Evolutionary conservation across 2,888 invertebrate species (phyloP), one percentile per base, ranked within the genome.

Genomic region (Eugnorisma glareosa): DNA sequence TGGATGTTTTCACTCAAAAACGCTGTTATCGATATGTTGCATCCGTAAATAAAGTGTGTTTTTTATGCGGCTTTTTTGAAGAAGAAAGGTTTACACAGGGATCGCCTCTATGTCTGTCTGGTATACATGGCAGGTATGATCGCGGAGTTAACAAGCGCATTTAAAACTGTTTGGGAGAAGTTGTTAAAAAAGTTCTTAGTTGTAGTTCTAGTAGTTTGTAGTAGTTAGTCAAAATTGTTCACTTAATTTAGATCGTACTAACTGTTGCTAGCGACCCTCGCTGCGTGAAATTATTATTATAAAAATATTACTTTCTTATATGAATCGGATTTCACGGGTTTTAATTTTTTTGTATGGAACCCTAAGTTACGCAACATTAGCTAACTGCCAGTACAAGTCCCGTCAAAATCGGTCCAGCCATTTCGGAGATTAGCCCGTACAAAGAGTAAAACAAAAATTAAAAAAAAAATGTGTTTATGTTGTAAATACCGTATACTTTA

Each of bases 1-100:
- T 79, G 79, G 77, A 83, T 87, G 82, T 84, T 86, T 86, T 82
- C 67, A 83, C 77, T 83, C 75, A 79, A 67, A 83, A 84, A 89
- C 84, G 57, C 69, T 74, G 87, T 81, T 86, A 85, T 87, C 88
- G 81, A 87, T 89, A 84, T 86, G 81, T 86, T 87, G 83, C 82
- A 79, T 85, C 85, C 88, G 82, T 87, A 88, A 88, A 89, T 82
- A 89, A 81, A 77, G 67, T 81, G 59, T 79, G 59, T 72, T 71
- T 82, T 77, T 81, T 83, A 63, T 68, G 81, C 70, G 67, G 75
- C 54, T 70, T 80, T 83, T 73, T 76, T 76, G 21, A 85, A 63
- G 67, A 67, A 61, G 48, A 78, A 69, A 67, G 51, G 61, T 82
- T 72, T 73, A 74, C 71, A 72, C 51, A 68, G 18, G 73, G 43